phyloP scores from a whole-genome alignment of 2,888 invertebrate species.

The Ametastegia equiseti region DNA sequence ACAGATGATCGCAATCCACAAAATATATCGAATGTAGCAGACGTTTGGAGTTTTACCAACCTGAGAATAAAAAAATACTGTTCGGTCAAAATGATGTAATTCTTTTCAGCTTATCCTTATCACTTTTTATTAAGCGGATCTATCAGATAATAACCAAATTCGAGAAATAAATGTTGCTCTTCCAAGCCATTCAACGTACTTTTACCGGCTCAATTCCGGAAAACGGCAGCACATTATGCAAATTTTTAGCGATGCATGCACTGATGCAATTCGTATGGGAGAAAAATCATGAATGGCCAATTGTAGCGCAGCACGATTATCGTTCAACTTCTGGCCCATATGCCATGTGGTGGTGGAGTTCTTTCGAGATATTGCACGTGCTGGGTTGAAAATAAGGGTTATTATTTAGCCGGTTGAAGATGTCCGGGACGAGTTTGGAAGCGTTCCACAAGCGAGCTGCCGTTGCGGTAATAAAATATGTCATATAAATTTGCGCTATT shows the following conservation, averaged over 20 bases:
- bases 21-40: no score
- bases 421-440: constrained; percentile 61
- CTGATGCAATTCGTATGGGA: not conserved
- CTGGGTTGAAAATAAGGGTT: not conserved
- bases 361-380: constrained; percentile 1
- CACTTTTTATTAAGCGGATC: not conserved
- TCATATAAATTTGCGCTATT: not conserved
- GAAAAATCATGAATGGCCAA: not conserved
- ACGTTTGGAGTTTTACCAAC: no score
- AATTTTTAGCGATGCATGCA: not conserved
- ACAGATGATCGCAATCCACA: not conserved
- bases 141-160: no score
- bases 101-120: not conserved
- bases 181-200: not conserved
- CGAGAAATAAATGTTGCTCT: not conserved
- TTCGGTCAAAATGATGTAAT: no score
- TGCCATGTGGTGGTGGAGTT: not conserved
- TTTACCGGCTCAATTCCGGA: not conserved
- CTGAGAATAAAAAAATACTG: no score
- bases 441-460: constrained; percentile 65
- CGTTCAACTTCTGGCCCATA: not conserved
- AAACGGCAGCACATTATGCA: not conserved
- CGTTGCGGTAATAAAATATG: constrained; percentile 64
- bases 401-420: constrained; percentile 35
- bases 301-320: not conserved